Evolutionary conservation across 2,113 vertebrate species (phyloP).

Genomic region (Scalopus aquaticus): DNA sequence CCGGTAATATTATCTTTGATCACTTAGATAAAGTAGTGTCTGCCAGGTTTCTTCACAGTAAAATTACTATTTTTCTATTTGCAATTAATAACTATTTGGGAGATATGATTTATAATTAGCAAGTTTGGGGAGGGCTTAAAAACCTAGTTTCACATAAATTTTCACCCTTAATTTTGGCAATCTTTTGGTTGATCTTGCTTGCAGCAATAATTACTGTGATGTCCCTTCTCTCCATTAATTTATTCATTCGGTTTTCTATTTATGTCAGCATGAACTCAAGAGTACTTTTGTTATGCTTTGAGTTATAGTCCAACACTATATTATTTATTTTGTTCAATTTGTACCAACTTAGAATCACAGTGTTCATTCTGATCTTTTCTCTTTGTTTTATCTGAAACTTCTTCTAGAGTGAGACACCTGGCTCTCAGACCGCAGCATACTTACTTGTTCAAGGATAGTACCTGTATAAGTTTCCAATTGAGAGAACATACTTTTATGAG

Average conservation of each 20-base stretch:
- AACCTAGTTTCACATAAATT: background rate
- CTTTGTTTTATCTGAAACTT: background rate
- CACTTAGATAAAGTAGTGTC: background rate
- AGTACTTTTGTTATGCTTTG: background rate
- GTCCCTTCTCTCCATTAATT: background rate
- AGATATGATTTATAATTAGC: background rate
- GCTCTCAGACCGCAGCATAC: background rate
- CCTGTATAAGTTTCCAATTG: background rate
- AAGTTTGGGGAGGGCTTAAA: background rate
- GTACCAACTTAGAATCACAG: background rate
- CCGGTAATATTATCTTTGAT: background rate
- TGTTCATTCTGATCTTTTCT: background rate
- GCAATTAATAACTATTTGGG: background rate
- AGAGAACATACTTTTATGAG: background rate
- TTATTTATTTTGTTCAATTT: background rate
- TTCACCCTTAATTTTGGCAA: background rate
- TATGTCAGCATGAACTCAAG: background rate
- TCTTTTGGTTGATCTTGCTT: background rate
- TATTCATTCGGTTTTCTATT: background rate
- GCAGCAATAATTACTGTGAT: background rate
- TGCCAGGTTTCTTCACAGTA: background rate
- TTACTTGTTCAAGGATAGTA: background rate
- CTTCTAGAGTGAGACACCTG: background rate
- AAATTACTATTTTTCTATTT: background rate
- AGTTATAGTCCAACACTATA: background rate